These are phyloP conservation scores for Sebastes elongatus DNA, from an alignment of 2,797 vertebrate genomes.

Conservation along the genomic window DNA sequence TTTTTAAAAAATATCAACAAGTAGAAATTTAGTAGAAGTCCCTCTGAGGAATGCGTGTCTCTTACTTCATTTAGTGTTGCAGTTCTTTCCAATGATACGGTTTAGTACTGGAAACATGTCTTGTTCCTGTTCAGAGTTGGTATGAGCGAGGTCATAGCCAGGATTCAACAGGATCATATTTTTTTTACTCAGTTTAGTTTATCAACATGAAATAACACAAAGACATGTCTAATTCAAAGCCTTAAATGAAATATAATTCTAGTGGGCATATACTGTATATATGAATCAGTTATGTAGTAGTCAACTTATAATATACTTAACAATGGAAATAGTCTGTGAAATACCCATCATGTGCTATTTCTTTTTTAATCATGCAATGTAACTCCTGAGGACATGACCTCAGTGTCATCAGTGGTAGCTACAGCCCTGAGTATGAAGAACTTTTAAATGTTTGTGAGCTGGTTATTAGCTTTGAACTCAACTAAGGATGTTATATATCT, in stretches of 20 bases:
- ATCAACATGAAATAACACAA: background rate
- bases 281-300: background rate
- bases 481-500: background rate
- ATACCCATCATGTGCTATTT: background rate
- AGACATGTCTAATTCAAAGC: background rate
- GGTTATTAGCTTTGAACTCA: background rate
- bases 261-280: background rate
- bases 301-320: background rate
- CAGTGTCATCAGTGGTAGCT: background rate
- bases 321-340: background rate
- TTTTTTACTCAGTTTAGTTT: background rate
- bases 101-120: background rate
- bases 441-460: background rate
- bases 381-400: background rate
- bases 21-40: background rate
- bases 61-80: background rate
- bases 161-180: background rate
- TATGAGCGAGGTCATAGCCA: background rate
- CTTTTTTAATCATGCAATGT: background rate
- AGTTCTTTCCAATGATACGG: background rate
- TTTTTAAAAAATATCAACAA: no score
- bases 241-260: no score
- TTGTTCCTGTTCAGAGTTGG: background rate
- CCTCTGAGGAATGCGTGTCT: background rate
- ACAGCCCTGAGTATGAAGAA: background rate